A percentile compares a stretch with the other conserved stretches of the same genome.
These are phyloP conservation scores for Notarius lentiginosus DNA, from an alignment of 2,113 vertebrate species.

Conservation along the genomic window DNA sequence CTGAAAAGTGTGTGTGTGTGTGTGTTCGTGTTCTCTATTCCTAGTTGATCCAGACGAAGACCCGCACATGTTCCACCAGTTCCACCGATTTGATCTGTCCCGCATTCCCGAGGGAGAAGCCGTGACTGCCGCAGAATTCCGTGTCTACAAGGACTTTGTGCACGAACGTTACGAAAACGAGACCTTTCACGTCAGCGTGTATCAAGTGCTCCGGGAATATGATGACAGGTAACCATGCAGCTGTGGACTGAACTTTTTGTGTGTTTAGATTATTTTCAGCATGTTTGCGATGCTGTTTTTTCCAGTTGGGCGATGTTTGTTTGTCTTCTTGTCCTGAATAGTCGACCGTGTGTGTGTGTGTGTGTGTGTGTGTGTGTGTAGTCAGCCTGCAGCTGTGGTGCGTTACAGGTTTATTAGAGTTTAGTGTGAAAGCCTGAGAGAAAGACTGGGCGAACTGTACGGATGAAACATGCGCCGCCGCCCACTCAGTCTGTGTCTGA, in stretches of 20 bases:
- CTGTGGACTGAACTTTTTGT: not conserved
- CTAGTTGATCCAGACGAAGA: constrained; percentile 85
- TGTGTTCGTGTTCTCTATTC: not conserved
- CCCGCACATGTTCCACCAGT: constrained; percentile 76
- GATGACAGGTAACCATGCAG: constrained; percentile 74
- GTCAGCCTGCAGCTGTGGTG: constrained; percentile 32
- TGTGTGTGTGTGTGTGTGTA: too few relatives aligned
- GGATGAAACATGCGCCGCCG: constrained; percentile 50
- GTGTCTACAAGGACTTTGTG: constrained; percentile 89
- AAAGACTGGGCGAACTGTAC: constrained; percentile 29
- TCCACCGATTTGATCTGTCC: constrained; percentile 87
- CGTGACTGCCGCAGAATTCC: constrained; percentile 89
- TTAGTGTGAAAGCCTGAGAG: constrained; percentile 32
- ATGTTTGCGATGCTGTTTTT: constrained; percentile 11
- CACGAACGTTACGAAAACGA: constrained; percentile 83
- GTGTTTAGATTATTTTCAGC: constrained; percentile 3
- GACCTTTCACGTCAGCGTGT: constrained; percentile 87
- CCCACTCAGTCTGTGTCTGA: constrained; percentile 45
- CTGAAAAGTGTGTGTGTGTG: not conserved
- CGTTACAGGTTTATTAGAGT: constrained; percentile 32
- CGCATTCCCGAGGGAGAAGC: constrained; percentile 90
- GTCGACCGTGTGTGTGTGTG: too few relatives aligned
- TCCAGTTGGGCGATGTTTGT: constrained; percentile 4
- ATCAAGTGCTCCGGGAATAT: constrained; percentile 86
- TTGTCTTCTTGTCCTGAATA: not conserved